Evolutionary conservation across 2,797 vertebrate genomes (phyloP), one percentile per base, ranked within the genome.

Genomic region (Leucoraja ocellata): DNA sequence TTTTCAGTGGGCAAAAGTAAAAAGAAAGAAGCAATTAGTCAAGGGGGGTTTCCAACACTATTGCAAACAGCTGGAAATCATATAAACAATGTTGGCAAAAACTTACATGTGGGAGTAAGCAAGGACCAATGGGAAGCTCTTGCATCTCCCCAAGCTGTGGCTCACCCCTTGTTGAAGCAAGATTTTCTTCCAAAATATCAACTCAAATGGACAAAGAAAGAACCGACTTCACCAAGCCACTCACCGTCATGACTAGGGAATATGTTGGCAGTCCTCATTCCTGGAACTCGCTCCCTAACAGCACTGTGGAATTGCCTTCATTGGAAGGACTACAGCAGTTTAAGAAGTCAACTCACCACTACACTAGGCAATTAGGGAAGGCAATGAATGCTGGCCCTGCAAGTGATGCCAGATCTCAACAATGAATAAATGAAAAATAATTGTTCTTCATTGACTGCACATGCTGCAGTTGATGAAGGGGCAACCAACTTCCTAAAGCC

Each of bases 151-250:
- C 93, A 0, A 92, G 94, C 95, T n/a, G 93, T 93, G 86, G 80
- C 88, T 58, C 83, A 93, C 14, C 36, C 46, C 9, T 93, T 93
- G 91, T 95, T 93, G 96, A 96, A 94, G 95, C 93, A 81, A 95
- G 94, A 94, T 99, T 99, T 92, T 94, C 96, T 97, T 94, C 98
- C 98, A 86, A 98, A 98, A 95, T 99, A 99, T 91, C 97, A 99
- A 94, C 97, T 99, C 93, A 97, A 97, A 95, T 95, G 98, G 94
- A 97, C 98, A 0, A 96, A 95, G 80, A 94, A 95, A 23, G 71
- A 76, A 1, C 61, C 65, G 61, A 68, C 18, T 8, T 18, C 16
- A 65, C 14, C 1, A 23, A 74, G 71, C 21, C 21, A 23, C 71
- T 5, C 71, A 7, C 71, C 71, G 23, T 21, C 71, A 18, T 74